These are phyloP conservation scores for Eilema caniola DNA, from an alignment of 2,888 invertebrate genomes.

Conservation along the genomic window DNA sequence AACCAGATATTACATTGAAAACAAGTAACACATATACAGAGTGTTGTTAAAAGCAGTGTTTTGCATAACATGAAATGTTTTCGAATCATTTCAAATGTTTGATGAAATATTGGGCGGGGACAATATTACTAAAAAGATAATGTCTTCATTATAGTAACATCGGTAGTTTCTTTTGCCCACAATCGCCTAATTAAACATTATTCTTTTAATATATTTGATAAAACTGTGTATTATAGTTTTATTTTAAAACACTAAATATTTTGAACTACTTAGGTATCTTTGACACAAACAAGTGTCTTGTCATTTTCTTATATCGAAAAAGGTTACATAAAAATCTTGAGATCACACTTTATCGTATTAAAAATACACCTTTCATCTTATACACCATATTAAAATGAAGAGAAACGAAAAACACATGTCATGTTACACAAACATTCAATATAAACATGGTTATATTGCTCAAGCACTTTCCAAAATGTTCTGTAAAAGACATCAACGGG, in stretches of 20 bases:
- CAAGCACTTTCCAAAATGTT: constrained; percentile 79
- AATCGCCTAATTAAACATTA: no score
- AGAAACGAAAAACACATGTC: constrained; percentile 62
- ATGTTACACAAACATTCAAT: constrained; percentile 64
- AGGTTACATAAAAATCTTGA: constrained; percentile 19
- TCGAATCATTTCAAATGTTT: constrained; percentile 1
- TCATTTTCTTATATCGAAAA: background rate
- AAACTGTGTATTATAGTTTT: background rate
- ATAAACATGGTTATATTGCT: constrained; percentile 70
- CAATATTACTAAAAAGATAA: no score
- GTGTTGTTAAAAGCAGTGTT: constrained; percentile 19
- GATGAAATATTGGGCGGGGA: no score
- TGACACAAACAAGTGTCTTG: background rate
- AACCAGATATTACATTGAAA: constrained; percentile 33
- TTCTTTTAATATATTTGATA: no score
- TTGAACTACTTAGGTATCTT: no score
- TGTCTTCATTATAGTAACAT: background rate
- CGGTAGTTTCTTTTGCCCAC: background rate
- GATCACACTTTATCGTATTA: constrained; percentile 21
- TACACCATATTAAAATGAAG: constrained; percentile 63
- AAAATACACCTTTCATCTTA: constrained; percentile 51
- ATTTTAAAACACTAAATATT: background rate
- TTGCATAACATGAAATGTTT: constrained; percentile 22
- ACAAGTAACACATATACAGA: constrained; percentile 23
- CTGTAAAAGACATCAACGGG: constrained; percentile 85